Evolutionary conservation across 2,888 invertebrate species (phyloP), one percentile per base, ranked within the genome.

Genomic region (Leptopilina syphax): DNA sequence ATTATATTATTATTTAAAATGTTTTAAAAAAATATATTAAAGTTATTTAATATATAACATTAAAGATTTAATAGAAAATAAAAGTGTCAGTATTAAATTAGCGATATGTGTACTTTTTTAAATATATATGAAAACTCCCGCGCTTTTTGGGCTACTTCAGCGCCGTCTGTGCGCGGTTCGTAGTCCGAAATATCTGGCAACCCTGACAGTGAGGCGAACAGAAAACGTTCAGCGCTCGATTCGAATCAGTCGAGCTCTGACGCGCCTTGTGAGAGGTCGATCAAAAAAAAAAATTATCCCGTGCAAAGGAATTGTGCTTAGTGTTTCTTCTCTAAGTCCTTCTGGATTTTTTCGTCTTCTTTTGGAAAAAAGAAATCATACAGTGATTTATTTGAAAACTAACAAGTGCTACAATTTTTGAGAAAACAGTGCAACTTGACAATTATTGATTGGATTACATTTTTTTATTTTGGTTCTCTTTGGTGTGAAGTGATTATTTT

Each of bases 241-340:
- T 82, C 70, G 80, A 81, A 84, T 89, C 89, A 92, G 92, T 92
- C 89, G 89, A 89, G 88, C 89, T 89, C 89, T 86, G 89, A 86
- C 90, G 86, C 86, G 88, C 87, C 86, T 84, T 84, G 85, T 85
- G 90, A 90, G 85, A 87, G 87, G 89, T 89, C 88, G 88, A 18
- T 57, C 50, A 50, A 50, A 50, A 47, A 8, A 18, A 54, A 12
- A 13, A 34, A 3, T 34, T 8, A 27, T 70, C 34, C n/a, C 57
- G 34, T 57, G 54, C 70, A 8, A 54, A 70, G 70, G 27, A 13
- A 24, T 27, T 82, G 82, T 79, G 79, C 79, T 77, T 82, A 68
- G 13, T 76, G 77, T 60, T 47, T 47, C 1, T 47, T 7, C 5
- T 5, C 18, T 77, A 65, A 24, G 12, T 18, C 60, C 5, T 73